Percentiles rank a stretch among this genome's conserved stretches.
These are phyloP conservation scores for Tiliacea aurago DNA, from an alignment of 2,888 invertebrate species.

Conservation along the genomic window DNA sequence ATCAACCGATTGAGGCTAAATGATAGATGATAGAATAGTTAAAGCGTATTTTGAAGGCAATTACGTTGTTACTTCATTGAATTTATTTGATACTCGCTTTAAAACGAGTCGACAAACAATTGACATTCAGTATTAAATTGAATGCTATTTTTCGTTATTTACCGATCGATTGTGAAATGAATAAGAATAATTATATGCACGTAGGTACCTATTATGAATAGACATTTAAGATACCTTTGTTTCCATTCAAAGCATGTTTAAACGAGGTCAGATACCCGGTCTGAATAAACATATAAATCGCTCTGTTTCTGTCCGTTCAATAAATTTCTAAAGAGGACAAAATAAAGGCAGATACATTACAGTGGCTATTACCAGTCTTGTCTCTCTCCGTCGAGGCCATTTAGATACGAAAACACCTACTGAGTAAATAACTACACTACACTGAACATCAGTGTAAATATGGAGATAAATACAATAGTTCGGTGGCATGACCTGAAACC, in stretches of 20 bases:
- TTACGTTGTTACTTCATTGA: constrained; percentile 36
- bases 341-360: constrained; percentile 70
- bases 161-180: constrained; percentile 50
- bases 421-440: constrained; percentile 42
- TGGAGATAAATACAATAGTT: constrained; percentile 28
- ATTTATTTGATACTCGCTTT: constrained; percentile 37
- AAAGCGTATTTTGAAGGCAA: constrained; percentile 53
- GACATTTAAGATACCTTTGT: constrained; percentile 65
- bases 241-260: constrained; percentile 72
- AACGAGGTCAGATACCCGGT: constrained; percentile 65
- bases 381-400: constrained; percentile 46
- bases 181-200: constrained; percentile 49
- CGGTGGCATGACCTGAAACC: constrained; percentile 36
- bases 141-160: constrained; percentile 45
- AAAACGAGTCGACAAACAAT: constrained; percentile 28
- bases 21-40: constrained; percentile 58
- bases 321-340: constrained; percentile 76
- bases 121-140: constrained; percentile 46
- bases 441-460: constrained; percentile 45
- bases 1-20: constrained; percentile 54
- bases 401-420: constrained; percentile 66
- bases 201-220: constrained; percentile 45
- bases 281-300: constrained; percentile 79
- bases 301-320: constrained; percentile 72
- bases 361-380: constrained; percentile 57